Conservation (phyloP, 2,113 vertebrate genomes). For the Gulo gulo region DNA sequence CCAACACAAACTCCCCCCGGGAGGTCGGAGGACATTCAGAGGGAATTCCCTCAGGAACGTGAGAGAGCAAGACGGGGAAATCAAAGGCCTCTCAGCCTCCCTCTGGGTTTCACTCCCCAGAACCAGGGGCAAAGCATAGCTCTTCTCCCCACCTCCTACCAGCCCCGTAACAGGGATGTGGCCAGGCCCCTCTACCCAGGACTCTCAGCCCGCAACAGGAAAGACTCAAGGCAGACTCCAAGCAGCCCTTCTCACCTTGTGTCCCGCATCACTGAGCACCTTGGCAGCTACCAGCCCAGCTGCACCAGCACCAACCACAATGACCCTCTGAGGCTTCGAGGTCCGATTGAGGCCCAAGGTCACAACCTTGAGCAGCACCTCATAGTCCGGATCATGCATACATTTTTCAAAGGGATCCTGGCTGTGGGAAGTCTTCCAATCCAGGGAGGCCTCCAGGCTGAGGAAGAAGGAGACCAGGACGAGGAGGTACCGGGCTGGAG, state of each 20-base stretch:
- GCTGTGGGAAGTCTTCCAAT: slow-evolving; percentile 15
- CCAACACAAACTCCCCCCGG: neutral
- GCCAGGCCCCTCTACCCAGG: accelerated
- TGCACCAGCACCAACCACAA: slow-evolving; percentile 87
- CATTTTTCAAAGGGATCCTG: slow-evolving; percentile 84
- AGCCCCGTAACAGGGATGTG: neutral
- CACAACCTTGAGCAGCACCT: slow-evolving; percentile 82
- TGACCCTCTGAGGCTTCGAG: slow-evolving; percentile 79
- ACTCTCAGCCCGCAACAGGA: neutral
- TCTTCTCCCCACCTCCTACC: neutral
- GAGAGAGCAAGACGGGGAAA: neutral
- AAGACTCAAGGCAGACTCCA: neutral
- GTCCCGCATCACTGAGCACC: slow-evolving; percentile 86
- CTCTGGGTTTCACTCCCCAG: neutral
- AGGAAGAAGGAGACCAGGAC: neutral
- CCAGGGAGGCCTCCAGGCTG: slow-evolving; percentile 12
- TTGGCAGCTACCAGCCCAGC: slow-evolving; percentile 89
- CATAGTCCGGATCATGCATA: slow-evolving; percentile 86
- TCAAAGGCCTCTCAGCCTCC: neutral
- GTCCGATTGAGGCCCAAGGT: slow-evolving; percentile 83
- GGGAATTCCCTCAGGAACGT: neutral
- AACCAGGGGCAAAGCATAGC: neutral
- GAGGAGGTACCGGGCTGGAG: slow-evolving; percentile 39
- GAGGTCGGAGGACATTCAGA: neutral
- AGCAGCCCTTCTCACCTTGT: slow-evolving; percentile 82